These are phyloP conservation scores for Nymphalis io DNA, from an alignment of 1,140 invertebrate species.

Conservation along the genomic window DNA sequence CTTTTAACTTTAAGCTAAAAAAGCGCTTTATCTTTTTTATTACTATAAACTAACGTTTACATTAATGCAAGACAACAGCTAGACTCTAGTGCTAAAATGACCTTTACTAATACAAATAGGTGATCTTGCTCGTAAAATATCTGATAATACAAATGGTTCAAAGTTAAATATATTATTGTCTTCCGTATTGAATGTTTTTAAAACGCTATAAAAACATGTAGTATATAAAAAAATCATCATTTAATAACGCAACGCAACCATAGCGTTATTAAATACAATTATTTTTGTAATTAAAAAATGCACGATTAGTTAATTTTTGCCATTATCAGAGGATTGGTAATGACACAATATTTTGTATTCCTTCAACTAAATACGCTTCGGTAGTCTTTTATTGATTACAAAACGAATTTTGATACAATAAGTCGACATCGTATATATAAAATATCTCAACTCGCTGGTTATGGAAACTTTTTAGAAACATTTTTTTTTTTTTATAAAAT, in stretches of 20 bases:
- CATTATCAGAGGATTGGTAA: too few species aligned
- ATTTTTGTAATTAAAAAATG: too few species aligned
- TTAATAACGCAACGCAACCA: background rate
- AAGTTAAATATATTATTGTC: conserved; percentile 14
- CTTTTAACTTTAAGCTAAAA: background rate
- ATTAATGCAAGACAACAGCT: background rate
- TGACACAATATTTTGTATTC: too few species aligned
- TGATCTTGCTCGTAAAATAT: background rate
- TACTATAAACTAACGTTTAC: conserved; percentile 2
- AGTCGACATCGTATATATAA: too few species aligned
- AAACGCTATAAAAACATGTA: background rate
- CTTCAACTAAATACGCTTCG: too few species aligned
- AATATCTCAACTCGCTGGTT: too few species aligned
- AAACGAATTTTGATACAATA: too few species aligned
- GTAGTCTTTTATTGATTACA: too few species aligned
- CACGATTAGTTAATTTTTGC: too few species aligned
- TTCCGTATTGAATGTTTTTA: background rate
- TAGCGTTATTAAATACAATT: too few species aligned
- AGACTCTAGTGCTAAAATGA: background rate
- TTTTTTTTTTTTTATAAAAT: too few species aligned
- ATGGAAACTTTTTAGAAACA: too few species aligned
- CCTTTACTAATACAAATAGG: background rate
- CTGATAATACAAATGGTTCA: background rate
- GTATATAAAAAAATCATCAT: background rate
- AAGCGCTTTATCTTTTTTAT: background rate